Evolutionary conservation across 2,888 invertebrate species (phyloP).

Genomic region (Amorpha juglandis): DNA sequence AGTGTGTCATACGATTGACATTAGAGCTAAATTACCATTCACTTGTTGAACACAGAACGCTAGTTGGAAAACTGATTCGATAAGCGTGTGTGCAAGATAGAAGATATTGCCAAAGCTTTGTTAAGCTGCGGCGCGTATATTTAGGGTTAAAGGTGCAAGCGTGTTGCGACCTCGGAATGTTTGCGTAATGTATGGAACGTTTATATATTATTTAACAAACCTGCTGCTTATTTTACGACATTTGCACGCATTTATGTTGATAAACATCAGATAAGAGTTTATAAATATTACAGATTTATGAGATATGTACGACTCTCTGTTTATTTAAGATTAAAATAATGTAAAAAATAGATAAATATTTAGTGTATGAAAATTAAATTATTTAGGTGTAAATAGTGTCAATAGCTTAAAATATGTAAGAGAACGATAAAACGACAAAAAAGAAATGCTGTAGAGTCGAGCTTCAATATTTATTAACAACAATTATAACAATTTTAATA

Average conservation of each 20-base stretch:
- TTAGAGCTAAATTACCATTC: slow-evolving; percentile 2
- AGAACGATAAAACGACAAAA: no score
- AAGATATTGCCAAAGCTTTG: slow-evolving; percentile 27
- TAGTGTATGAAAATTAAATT: no score
- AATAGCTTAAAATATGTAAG: no score
- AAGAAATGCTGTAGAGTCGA: no score
- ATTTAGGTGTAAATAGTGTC: no score
- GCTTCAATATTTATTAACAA: no score
- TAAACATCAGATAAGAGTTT: slow-evolving; percentile 2
- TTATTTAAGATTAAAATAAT: neutral
- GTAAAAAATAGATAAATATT: neutral
- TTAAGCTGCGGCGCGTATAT: slow-evolving; percentile 17
- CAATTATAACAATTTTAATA: no score
- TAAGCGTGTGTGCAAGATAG: slow-evolving; percentile 13
- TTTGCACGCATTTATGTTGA: neutral
- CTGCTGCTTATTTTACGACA: neutral
- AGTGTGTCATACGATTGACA: neutral
- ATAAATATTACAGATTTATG: neutral
- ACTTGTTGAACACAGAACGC: neutral
- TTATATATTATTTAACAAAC: slow-evolving; percentile 5
- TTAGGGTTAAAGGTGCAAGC: slow-evolving; percentile 22
- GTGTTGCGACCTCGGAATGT: slow-evolving; percentile 21
- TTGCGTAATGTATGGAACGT: slow-evolving; percentile 10
- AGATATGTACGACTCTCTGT: neutral
- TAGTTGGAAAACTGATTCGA: slow-evolving; percentile 12